These are phyloP conservation scores for Leuciscus waleckii DNA, from an alignment of 2,797 vertebrate genomes.

Conservation along the genomic window DNA sequence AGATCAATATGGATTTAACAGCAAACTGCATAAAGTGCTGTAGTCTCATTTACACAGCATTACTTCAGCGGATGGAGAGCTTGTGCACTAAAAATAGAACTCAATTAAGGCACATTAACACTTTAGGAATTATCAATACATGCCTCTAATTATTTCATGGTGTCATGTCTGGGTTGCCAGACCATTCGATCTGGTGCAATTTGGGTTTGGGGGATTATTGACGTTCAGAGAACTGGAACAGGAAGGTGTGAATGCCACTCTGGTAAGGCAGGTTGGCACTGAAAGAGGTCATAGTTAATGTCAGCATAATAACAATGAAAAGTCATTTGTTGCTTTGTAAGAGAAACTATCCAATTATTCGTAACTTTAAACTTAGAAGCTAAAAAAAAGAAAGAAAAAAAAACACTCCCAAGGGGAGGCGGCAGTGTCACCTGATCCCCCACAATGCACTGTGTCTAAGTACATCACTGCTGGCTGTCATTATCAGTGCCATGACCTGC, in stretches of 20 bases:
- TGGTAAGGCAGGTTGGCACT: constrained; percentile 15
- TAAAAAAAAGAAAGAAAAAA: neutral
- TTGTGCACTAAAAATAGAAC: constrained; percentile 26
- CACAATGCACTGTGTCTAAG: constrained; percentile 39
- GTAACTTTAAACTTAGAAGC: neutral
- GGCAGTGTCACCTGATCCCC: constrained; percentile 11
- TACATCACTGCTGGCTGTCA: constrained; percentile 39
- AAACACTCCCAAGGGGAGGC: constrained; percentile 5
- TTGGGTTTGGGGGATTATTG: constrained; percentile 41
- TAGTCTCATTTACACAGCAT: constrained; percentile 10
- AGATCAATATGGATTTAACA: constrained; percentile 28
- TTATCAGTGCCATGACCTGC: constrained; percentile 44
- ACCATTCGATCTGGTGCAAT: constrained; percentile 31
- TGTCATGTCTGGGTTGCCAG: constrained; percentile 7
- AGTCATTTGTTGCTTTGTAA: constrained; percentile 33
- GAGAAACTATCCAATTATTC: constrained; percentile 31
- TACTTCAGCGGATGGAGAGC: neutral
- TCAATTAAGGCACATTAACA: constrained; percentile 43
- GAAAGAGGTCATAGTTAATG: constrained; percentile 41
- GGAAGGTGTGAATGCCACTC: neutral
- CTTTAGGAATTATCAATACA: constrained; percentile 38
- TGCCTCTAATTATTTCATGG: constrained; percentile 39
- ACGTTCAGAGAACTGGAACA: constrained; percentile 27
- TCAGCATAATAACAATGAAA: constrained; percentile 39
- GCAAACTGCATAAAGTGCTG: constrained; percentile 12